These are phyloP conservation scores for Cynaeus angustus DNA, from an alignment of 2,888 invertebrate genomes.

Conservation along the genomic window DNA sequence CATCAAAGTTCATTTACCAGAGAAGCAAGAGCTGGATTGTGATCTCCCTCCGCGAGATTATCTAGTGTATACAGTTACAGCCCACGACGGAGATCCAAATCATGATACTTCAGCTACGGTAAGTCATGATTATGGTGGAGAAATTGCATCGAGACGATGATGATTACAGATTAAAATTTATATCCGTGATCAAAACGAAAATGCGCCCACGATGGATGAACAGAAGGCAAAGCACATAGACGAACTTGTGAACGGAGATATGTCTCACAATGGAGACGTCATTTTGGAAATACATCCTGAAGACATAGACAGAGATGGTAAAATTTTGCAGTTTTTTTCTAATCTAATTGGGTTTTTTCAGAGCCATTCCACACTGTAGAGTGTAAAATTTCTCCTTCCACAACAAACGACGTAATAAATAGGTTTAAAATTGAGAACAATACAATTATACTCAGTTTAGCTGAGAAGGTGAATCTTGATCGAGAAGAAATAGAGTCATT, in stretches of 20 bases:
- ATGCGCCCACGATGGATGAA: conserved; percentile 66
- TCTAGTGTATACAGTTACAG: conserved; percentile 74
- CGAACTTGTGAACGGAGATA: conserved; percentile 71
- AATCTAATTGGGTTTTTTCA: conserved; percentile 55
- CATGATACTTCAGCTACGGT: background rate
- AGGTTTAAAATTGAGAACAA: conserved; percentile 50
- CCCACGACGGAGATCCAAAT: conserved; percentile 70
- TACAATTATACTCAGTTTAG: conserved; percentile 33
- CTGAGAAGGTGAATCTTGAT: conserved; percentile 49
- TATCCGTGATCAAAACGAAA: conserved; percentile 78
- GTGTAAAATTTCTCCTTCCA: conserved; percentile 73
- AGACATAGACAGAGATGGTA: conserved; percentile 78
- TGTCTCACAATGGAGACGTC: conserved; percentile 38
- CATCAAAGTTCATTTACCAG: conserved; percentile 71
- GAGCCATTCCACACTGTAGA: conserved; percentile 74
- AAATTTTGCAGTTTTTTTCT: background rate
- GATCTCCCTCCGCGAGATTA: conserved; percentile 72
- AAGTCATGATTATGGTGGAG: background rate
- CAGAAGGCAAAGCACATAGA: conserved; percentile 66
- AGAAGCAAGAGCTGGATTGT: conserved; percentile 72
- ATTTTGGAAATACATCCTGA: conserved; percentile 70
- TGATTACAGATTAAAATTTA: conserved; percentile 73
- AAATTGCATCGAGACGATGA: background rate
- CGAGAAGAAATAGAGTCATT: conserved; percentile 54
- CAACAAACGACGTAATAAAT: conserved; percentile 12